Conservation (phyloP, 2,113 vertebrate species). For the Clarias gariepinus region DNA sequence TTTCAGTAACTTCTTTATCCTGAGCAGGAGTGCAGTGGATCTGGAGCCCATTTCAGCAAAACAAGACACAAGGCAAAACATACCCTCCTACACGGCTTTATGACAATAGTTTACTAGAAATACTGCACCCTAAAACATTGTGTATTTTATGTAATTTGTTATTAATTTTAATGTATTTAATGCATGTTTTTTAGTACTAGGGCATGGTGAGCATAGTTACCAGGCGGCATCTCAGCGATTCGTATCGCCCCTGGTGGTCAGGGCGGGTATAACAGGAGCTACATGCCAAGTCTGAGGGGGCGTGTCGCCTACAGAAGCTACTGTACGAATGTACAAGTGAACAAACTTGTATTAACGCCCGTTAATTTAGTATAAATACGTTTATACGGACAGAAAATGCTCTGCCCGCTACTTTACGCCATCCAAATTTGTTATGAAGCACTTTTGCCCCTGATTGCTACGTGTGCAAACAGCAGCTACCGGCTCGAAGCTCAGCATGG, state of each 20-base stretch:
- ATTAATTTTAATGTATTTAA: too few species aligned
- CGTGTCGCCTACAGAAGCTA: conserved; percentile 12
- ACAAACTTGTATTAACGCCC: background rate
- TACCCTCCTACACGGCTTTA: background rate
- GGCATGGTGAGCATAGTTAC: background rate
- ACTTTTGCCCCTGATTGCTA: background rate
- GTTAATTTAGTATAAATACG: background rate
- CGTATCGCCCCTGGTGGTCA: background rate
- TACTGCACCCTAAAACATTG: background rate
- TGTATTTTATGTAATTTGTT: too few species aligned
- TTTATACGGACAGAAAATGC: background rate
- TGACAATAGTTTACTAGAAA: background rate
- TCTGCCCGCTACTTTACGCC: background rate
- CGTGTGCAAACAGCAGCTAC: conserved; percentile 28
- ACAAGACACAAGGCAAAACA: background rate
- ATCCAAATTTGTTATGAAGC: background rate
- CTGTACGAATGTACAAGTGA: background rate
- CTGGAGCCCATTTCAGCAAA: background rate
- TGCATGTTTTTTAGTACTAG: background rate
- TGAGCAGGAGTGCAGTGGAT: background rate
- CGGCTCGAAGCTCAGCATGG: conserved; percentile 49
- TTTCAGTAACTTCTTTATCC: background rate
- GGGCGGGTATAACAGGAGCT: background rate
- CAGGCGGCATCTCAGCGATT: background rate
- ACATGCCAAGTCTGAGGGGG: background rate